phyloP scores from a whole-genome alignment of 2,113 vertebrate genomes.

The Macquaria australasica region DNA sequence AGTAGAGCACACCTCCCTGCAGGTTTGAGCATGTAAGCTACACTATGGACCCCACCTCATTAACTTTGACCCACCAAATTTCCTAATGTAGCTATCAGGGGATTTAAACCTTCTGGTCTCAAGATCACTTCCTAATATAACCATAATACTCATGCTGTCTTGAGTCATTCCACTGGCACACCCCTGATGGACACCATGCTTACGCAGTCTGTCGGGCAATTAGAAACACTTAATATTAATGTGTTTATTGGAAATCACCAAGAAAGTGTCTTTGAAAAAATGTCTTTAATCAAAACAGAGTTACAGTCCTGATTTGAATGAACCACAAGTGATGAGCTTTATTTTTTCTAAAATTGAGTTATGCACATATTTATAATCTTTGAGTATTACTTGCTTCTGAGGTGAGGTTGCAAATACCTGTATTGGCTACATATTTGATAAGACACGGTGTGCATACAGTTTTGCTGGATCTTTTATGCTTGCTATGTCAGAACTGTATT shows the following conservation, averaged over 20 bases:
- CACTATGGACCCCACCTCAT: constrained; percentile 39
- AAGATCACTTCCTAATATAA: constrained; percentile 43
- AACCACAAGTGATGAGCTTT: not conserved
- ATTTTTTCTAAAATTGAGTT: not conserved
- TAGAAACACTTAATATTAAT: constrained; percentile 11
- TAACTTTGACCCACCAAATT: constrained; percentile 52
- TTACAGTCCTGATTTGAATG: constrained; percentile 18
- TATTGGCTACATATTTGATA: not conserved
- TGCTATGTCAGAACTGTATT: not conserved
- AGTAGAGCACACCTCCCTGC: constrained; percentile 23
- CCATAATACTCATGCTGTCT: constrained; percentile 17
- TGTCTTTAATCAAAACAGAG: constrained; percentile 21
- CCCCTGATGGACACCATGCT: constrained; percentile 17
- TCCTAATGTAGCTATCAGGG: constrained; percentile 14
- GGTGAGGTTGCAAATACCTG: not conserved
- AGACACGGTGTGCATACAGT: not conserved
- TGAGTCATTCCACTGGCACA: constrained; percentile 27
- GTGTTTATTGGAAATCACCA: constrained; percentile 15
- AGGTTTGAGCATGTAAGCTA: constrained; percentile 32
- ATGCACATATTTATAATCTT: not conserved
- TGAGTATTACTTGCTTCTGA: not conserved
- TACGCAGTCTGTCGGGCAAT: constrained; percentile 29
- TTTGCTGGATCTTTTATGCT: not conserved
- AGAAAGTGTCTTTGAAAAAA: constrained; percentile 26
- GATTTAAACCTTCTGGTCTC: constrained; percentile 43